Conservation (phyloP, 2,113 vertebrate genomes). For the Onychorhynchus coronatus region DNA sequence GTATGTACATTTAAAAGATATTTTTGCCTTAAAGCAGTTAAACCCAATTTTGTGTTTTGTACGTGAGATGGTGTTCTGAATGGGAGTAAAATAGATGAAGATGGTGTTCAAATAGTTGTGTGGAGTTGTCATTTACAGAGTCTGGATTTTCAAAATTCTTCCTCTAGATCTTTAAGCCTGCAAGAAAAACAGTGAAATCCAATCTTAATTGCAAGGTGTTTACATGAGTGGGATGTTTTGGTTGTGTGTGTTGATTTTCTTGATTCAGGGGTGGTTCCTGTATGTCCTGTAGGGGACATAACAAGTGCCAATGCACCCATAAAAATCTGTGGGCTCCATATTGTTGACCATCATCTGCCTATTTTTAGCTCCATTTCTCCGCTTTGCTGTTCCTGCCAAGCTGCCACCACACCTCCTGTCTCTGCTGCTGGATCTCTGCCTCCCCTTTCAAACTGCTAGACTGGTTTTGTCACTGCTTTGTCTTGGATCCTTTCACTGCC, state of each 20-base stretch:
- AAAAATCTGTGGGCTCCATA: rapidly evolving
- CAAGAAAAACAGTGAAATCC: background rate
- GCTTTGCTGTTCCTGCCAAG: background rate
- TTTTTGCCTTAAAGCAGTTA: background rate
- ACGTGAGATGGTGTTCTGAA: background rate
- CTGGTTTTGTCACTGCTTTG: background rate
- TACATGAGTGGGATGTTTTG: background rate
- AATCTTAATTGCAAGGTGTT: background rate
- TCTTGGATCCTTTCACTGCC: background rate
- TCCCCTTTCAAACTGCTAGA: background rate
- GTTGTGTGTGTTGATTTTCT: background rate
- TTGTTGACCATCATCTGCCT: background rate
- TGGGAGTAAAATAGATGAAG: background rate
- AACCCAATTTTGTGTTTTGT: background rate
- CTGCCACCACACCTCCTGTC: background rate
- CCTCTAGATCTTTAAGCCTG: background rate
- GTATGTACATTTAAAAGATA: background rate
- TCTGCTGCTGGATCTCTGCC: background rate
- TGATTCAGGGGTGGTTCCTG: background rate
- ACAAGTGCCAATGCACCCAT: background rate
- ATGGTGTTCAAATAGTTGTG: background rate
- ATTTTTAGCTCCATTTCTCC: background rate
- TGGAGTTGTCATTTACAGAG: background rate
- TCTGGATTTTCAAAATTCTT: background rate
- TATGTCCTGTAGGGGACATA: background rate